Evolutionary conservation across 2,888 invertebrate species (phyloP).

Genomic region (Mechanitis mazaeus): DNA sequence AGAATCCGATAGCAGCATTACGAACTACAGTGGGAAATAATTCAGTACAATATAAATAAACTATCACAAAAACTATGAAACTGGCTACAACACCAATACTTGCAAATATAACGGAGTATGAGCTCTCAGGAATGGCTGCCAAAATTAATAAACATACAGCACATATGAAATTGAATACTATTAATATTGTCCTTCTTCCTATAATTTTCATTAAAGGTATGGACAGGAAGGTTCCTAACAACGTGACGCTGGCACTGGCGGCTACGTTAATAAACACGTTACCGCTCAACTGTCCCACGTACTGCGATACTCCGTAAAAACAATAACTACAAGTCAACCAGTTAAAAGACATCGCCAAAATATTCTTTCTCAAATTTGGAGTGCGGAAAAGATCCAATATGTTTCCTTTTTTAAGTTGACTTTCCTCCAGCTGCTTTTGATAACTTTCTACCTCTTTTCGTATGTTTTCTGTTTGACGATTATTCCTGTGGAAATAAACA

Average conservation of each 20-base stretch:
- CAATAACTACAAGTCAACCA: constrained; percentile 88
- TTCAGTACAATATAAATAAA: constrained; percentile 91
- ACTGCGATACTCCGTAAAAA: constrained; percentile 89
- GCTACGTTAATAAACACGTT: constrained; percentile 89
- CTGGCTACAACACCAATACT: constrained; percentile 86
- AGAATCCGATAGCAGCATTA: constrained; percentile 90
- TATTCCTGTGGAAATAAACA: constrained; percentile 56
- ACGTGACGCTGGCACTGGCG: constrained; percentile 81
- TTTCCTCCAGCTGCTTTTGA: constrained; percentile 45
- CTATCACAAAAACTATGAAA: constrained; percentile 89
- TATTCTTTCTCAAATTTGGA: constrained; percentile 82
- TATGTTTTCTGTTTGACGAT: constrained; percentile 64
- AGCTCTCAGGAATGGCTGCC: constrained; percentile 67
- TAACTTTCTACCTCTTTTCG: constrained; percentile 56
- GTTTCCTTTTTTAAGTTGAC: constrained; percentile 67
- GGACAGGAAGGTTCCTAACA: constrained; percentile 77
- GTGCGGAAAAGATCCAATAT: constrained; percentile 83
- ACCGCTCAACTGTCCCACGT: constrained; percentile 86
- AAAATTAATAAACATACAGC: constrained; percentile 79
- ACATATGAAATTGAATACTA: constrained; percentile 78
- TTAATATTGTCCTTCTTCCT: constrained; percentile 81
- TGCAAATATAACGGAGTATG: constrained; percentile 77
- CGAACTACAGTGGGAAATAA: constrained; percentile 92
- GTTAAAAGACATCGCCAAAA: constrained; percentile 82
- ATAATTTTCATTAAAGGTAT: constrained; percentile 79